These are phyloP conservation scores for Drosophila gunungcola DNA, from an alignment of 1,140 invertebrate genomes.

Conservation along the genomic window DNA sequence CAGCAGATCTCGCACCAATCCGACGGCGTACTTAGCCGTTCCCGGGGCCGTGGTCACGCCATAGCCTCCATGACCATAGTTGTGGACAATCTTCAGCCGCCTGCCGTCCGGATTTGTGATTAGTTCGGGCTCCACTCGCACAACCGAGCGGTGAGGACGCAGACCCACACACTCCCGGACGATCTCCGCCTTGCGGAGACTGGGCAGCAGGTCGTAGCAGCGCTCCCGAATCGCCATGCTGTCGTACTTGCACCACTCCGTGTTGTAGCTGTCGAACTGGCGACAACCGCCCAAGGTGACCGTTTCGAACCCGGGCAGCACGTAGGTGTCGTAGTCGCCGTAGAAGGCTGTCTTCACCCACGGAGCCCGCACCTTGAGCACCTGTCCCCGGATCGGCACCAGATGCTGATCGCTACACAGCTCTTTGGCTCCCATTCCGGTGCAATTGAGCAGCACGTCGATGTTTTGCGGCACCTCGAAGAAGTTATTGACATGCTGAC, in stretches of 20 bases:
- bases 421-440: slow-evolving; percentile 92
- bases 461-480: slow-evolving; percentile 87
- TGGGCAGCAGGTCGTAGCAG: slow-evolving; percentile 90
- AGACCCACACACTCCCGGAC: slow-evolving; percentile 90
- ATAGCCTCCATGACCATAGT: slow-evolving; percentile 97
- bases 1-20: slow-evolving; percentile 87
- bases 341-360: slow-evolving; percentile 96
- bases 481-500: slow-evolving; percentile 87
- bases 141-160: slow-evolving; percentile 90
- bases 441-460: slow-evolving; percentile 95
- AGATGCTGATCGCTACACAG: slow-evolving; percentile 91
- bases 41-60: slow-evolving; percentile 95
- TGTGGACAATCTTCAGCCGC: slow-evolving; percentile 91
- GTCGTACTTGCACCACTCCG: slow-evolving; percentile 89
- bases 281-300: slow-evolving; percentile 93
- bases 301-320: slow-evolving; percentile 91
- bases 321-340: slow-evolving; percentile 92
- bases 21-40: slow-evolving; percentile 90
- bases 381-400: slow-evolving; percentile 95
- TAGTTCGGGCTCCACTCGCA: slow-evolving; percentile 90
- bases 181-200: slow-evolving; percentile 88
- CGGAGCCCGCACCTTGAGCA: slow-evolving; percentile 93
- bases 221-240: slow-evolving; percentile 90
- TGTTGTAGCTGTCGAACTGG: slow-evolving; percentile 92
- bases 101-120: slow-evolving; percentile 75